Conservation (phyloP, 2,113 vertebrate genomes). For the Leptobrachium leishanense region DNA sequence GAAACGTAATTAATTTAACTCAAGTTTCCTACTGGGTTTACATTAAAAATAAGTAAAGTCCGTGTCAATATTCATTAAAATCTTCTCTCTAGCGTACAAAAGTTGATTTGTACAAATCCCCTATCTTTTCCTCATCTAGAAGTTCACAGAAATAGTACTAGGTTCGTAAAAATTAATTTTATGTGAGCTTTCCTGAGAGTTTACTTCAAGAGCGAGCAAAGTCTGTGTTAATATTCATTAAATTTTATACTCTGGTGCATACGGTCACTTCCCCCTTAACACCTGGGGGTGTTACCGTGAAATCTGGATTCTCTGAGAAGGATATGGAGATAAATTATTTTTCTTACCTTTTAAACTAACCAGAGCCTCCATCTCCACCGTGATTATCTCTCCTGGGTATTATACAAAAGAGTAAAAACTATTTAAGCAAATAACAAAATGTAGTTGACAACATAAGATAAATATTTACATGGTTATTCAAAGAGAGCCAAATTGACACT, state of each 20-base stretch:
- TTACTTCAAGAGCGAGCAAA: slow-evolving; percentile 46
- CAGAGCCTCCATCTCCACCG: too few species aligned
- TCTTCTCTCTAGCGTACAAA: slow-evolving; percentile 34
- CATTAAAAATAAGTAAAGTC: slow-evolving; percentile 49
- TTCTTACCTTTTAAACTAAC: too few species aligned
- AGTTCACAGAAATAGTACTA: slow-evolving; percentile 45
- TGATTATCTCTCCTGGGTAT: too few species aligned
- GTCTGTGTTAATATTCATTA: slow-evolving; percentile 50
- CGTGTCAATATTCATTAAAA: slow-evolving; percentile 51
- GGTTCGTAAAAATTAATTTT: slow-evolving; percentile 49
- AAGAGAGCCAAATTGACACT: too few species aligned
- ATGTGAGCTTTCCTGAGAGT: slow-evolving; percentile 44
- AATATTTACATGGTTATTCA: too few species aligned
- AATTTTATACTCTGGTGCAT: slow-evolving; percentile 37
- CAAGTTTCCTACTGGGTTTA: slow-evolving; percentile 41
- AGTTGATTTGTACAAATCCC: slow-evolving; percentile 46
- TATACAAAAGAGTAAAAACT: too few species aligned
- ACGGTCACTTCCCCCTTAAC: slow-evolving; percentile 40
- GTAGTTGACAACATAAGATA: too few species aligned
- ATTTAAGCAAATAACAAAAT: too few species aligned
- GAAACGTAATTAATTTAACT: slow-evolving; percentile 43
- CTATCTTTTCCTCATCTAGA: slow-evolving; percentile 43
- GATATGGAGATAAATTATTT: slow-evolving; percentile 23
- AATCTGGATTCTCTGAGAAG: slow-evolving; percentile 4
- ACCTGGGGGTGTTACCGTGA: slow-evolving; percentile 29